Evolutionary conservation across 2,113 vertebrate genomes (phyloP), one percentile per base, ranked within the genome.

Genomic region (Symphodus melops): DNA sequence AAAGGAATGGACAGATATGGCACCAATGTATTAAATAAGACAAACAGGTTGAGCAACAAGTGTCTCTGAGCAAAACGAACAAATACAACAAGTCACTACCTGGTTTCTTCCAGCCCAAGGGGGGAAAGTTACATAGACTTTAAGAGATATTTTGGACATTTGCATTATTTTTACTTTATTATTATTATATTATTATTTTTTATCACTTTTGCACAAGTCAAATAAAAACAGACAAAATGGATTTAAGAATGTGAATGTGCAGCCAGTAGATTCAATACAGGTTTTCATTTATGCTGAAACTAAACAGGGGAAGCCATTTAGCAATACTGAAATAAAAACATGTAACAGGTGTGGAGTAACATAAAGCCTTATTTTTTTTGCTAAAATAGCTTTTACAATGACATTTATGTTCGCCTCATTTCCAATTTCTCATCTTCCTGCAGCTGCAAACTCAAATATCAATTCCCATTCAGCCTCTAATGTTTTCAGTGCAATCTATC

Each of bases 381-480:
- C 6, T 2, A 8, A 6, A 8, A 39, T 52, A 55, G n/a, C 51
- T 17, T 12, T 55, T 19, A 44, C 2, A 46, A 16, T 23, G n/a
- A 42, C 9, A 20, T 25, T 49, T 21, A 41, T 21, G 5, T 61
- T 37, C 37, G 46, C 33, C 67, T 49, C 36, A 9, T 52, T 1
- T 55, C 20, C 49, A 41, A 20, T 16, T 5, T 55, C n/a, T 60
- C 20, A 21, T n/a, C 72, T 33, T 23, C 20, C 62, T 48, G 36
- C 44, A 48, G 64, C 17, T 48, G 9, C 61, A 70, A 44, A 64
- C 13, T 14, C 42, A 73, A 83, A 71, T 57, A 56, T 71, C 53
- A 64, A 68, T 77, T 72, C 33, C 62, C 75, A 57, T 56, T 58
- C 36, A 68, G 53, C 72, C 61, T 74, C n/a, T 63, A 76, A 62